Percentiles rank a stretch among this genome's conserved stretches.
These are phyloP conservation scores for Drosophila sordidapex DNA, from an alignment of 2,888 invertebrate species.

Conservation along the genomic window DNA sequence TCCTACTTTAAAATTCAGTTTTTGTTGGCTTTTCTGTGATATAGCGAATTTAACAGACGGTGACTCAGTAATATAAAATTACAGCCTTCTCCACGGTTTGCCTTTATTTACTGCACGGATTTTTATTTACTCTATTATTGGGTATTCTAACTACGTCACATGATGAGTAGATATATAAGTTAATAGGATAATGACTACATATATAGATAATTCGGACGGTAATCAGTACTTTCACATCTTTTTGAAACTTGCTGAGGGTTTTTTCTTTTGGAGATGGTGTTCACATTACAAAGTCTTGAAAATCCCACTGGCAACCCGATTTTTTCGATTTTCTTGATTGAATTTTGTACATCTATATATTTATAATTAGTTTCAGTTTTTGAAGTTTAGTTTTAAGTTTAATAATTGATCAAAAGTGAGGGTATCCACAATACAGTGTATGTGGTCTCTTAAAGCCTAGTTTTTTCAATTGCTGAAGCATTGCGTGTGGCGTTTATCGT, in stretches of 20 bases:
- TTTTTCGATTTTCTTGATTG: background rate
- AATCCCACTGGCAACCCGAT: background rate
- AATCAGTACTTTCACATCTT: background rate
- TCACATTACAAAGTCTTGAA: background rate
- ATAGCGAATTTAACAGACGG: constrained; percentile 14
- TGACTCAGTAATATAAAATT: constrained; percentile 40
- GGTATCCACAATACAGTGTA: constrained; percentile 10
- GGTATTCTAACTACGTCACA: background rate
- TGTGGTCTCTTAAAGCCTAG: constrained; percentile 14
- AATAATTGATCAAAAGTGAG: background rate
- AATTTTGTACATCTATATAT: background rate
- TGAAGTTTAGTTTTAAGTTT: background rate
- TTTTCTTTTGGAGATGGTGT: background rate
- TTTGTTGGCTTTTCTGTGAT: constrained; percentile 4
- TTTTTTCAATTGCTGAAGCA: constrained; percentile 35
- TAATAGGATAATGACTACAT: background rate
- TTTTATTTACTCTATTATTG: background rate
- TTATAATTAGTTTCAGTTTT: background rate
- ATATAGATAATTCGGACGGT: background rate
- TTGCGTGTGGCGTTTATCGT: constrained; percentile 62
- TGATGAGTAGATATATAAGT: background rate
- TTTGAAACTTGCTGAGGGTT: background rate
- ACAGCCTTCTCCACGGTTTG: constrained; percentile 23
- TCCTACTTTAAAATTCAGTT: constrained; percentile 5
- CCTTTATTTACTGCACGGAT: constrained; percentile 39